phyloP scores from a whole-genome alignment of 2,113 vertebrate genomes.

The Zootoca vivipara region DNA sequence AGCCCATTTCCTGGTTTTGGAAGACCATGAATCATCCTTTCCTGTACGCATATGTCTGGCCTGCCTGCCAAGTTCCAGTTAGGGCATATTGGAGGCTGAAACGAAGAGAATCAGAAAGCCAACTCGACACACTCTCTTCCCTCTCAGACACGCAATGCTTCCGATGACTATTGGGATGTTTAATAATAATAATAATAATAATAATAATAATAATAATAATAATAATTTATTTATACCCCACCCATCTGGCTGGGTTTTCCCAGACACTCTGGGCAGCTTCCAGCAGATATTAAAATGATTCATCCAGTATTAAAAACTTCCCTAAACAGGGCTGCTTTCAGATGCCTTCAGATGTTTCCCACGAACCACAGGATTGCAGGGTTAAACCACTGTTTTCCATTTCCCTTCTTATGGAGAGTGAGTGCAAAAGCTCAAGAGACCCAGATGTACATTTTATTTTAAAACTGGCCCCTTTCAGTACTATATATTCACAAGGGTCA shows the following conservation, averaged over 20 bases:
- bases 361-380: not conserved
- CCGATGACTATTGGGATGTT: no score
- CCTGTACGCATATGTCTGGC: not conserved
- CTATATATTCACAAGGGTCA: not conserved
- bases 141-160: no score
- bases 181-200: no score
- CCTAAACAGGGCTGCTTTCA: not conserved
- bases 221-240: no score
- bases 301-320: no score
- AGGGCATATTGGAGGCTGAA: not conserved
- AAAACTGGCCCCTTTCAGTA: not conserved
- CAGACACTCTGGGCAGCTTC: no score
- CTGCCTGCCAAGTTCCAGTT: not conserved
- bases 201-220: no score
- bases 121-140: not conserved
- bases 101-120: not conserved
- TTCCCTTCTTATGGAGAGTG: not conserved
- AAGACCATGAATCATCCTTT: constrained; percentile 6
- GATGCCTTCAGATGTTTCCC: not conserved
- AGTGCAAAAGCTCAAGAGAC: not conserved
- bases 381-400: not conserved
- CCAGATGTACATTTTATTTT: not conserved
- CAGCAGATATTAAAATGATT: no score
- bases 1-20: not conserved
- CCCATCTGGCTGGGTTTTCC: no score